Evolutionary conservation across 2,888 invertebrate species (phyloP), one percentile per base, ranked within the genome.

Genomic region (Flabesymbios commensalis): DNA sequence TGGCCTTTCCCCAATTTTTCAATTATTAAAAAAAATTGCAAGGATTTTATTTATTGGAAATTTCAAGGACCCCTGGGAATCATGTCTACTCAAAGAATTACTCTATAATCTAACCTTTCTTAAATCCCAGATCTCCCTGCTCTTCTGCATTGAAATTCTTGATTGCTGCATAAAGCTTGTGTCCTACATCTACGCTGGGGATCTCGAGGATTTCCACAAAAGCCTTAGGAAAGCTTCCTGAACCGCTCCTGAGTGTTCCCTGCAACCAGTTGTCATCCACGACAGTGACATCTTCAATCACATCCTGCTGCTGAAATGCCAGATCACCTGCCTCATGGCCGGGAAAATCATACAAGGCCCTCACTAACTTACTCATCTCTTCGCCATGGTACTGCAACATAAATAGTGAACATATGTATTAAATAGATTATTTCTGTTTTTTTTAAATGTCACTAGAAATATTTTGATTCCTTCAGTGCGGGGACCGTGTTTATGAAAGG

Each of bases 181-280:
- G 77, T 3, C 72, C 75, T 10, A 42, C 47, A 3, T 63, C 63
- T 1, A 72, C 63, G 2, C 61, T 56, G 17, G 79, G 80, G 4
- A 80, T 42, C 2, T 49, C 49, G 0, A 80, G 52, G 17, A 63
- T 67, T 57, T 76, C 74, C 42, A 80, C 79, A 72, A 77, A 78
- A 54, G 71, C 75, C 24, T 64, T 43, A 0, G 80, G 80, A 62
- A 80, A 80, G 63, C 69, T 78, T 17, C 80, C 80, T 10, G 36
- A 48, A 14, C 42, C 51, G 5, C 70, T 68, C 33, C 67, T 61
- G n/a, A 71, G 65, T 5, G 55, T 60, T 10, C 80, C 80, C 33
- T 61, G 65, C 28, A 76, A 68, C 80, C 80, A 80, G 67, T 78
- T 76, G 32, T 72, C 72, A 64, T 79, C 75, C 2, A 78, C 64